phyloP scores from a whole-genome alignment of 2,797 vertebrate genomes.

The Eremophila alpestris region DNA sequence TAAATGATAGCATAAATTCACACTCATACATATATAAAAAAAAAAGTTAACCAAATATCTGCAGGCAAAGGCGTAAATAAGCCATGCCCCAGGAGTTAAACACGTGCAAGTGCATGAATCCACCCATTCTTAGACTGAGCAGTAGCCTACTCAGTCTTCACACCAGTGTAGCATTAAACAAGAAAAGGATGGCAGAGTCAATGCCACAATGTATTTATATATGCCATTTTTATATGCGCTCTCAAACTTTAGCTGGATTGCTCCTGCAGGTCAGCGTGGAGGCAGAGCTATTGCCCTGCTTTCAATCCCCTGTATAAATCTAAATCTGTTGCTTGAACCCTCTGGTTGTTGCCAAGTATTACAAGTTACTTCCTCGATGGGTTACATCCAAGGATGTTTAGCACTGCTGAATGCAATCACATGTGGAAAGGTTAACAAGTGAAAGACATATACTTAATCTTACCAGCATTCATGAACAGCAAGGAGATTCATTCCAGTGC shows the following conservation, averaged over 20 bases:
- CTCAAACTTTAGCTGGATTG: background rate
- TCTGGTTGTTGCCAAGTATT: background rate
- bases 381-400: background rate
- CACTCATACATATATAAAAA: fast-evolving
- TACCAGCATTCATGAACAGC: background rate
- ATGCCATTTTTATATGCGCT: background rate
- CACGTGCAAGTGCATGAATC: background rate
- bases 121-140: background rate
- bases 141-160: background rate
- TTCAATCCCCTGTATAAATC: background rate
- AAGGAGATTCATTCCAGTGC: background rate
- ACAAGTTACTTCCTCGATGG: background rate
- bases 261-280: fast-evolving
- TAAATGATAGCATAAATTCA: background rate
- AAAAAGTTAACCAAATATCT: background rate
- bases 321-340: background rate
- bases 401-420: background rate
- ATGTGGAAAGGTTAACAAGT: background rate
- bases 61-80: background rate
- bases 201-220: background rate
- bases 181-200: background rate
- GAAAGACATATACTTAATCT: background rate
- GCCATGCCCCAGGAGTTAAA: background rate
- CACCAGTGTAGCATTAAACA: fast-evolving
- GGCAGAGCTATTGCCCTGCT: background rate